Conservation (phyloP, 2,797 vertebrate species). For the Xyrichtys novacula region DNA sequence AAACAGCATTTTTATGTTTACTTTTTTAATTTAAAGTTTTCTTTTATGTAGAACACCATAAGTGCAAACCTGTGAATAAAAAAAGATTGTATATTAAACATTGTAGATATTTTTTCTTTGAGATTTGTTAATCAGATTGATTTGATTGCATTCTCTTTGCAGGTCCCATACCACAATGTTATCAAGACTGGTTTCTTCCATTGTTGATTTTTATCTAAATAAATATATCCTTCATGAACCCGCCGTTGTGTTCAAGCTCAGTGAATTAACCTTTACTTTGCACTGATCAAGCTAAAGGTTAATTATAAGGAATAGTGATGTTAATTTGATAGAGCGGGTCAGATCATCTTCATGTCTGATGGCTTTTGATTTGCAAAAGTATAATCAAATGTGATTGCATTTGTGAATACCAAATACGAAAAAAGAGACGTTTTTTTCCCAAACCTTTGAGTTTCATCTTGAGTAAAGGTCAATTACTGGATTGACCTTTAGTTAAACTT, state of each 20-base stretch:
- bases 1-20: conserved; percentile 54
- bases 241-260: conserved; percentile 16
- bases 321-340: not conserved
- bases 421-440: too few species aligned
- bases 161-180: conserved; percentile 48
- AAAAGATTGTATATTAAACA: conserved; percentile 66
- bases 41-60: conserved; percentile 73
- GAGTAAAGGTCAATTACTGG: conserved; percentile 31
- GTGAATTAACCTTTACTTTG: conserved; percentile 24
- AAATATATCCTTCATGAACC: conserved; percentile 75
- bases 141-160: conserved; percentile 64
- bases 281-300: conserved; percentile 35
- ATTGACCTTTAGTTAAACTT: conserved; percentile 26
- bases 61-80: conserved; percentile 83
- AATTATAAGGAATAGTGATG: not conserved
- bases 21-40: conserved; percentile 11
- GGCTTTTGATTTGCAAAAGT: not conserved
- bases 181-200: conserved; percentile 47
- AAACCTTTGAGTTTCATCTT: conserved; percentile 2
- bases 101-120: conserved; percentile 60
- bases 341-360: conserved; percentile 6
- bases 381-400: not conserved
- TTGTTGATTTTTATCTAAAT: conserved; percentile 77
- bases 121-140: conserved; percentile 51
- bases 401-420: not conserved